phyloP scores from a whole-genome alignment of 2,888 invertebrate species.

The Meteorus cinctellus region DNA sequence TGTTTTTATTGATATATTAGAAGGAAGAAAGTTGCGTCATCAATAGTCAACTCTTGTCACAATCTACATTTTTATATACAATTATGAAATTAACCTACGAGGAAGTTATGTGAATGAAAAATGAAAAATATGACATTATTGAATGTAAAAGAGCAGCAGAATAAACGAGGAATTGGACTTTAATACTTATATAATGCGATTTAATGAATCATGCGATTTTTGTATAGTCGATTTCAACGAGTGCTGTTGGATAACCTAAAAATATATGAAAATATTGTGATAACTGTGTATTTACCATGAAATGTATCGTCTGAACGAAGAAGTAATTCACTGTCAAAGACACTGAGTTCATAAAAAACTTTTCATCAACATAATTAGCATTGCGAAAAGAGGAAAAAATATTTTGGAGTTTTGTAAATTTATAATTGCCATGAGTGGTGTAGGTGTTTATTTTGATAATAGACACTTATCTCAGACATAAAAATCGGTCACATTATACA shows the following conservation, averaged over 20 bases:
- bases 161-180: neutral
- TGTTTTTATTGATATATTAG: too few species aligned
- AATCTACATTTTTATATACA: too few species aligned
- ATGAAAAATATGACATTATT: too few species aligned
- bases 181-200: neutral
- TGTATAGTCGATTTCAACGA: neutral
- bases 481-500: neutral
- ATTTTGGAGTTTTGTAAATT: neutral
- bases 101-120: too few species aligned
- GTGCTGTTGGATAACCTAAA: neutral
- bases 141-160: too few species aligned
- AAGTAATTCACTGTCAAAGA: neutral
- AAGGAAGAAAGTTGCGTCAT: too few species aligned
- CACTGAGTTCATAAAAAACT: neutral
- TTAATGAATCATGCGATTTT: neutral
- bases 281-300: slow-evolving; percentile 18
- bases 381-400: neutral
- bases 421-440: neutral
- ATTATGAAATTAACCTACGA: too few species aligned
- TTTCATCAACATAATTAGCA: neutral
- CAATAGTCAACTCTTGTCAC: too few species aligned
- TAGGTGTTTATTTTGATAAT: neutral
- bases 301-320: neutral
- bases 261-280: neutral
- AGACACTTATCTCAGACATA: neutral